Conservation (phyloP, 2,888 invertebrate genomes). For the Hyposoter didymator region DNA sequence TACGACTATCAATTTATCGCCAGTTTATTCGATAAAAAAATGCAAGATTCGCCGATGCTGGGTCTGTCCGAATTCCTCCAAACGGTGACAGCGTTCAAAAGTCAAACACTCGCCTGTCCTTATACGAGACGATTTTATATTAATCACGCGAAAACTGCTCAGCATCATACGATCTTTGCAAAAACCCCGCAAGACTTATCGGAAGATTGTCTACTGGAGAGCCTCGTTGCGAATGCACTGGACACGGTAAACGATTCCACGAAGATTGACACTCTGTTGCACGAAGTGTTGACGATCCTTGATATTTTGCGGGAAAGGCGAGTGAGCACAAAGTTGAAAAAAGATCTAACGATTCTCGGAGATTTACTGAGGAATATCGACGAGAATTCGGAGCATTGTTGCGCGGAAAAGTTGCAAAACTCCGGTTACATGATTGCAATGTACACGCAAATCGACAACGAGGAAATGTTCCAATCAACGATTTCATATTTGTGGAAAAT, state of each 20-base stretch:
- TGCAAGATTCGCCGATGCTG: neutral
- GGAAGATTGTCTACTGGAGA: neutral
- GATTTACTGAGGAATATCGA: slow-evolving; percentile 12
- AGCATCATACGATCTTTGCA: neutral
- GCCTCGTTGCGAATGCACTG: neutral
- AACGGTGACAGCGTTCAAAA: slow-evolving; percentile 11
- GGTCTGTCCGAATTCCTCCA: slow-evolving; percentile 24
- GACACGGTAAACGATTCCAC: neutral
- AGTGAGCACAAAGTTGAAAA: neutral
- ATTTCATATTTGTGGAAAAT: slow-evolving; percentile 18
- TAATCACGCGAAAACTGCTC: neutral
- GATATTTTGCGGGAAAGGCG: neutral
- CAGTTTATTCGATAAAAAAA: neutral
- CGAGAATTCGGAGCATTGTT: slow-evolving; percentile 2
- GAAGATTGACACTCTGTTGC: neutral
- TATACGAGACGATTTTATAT: neutral
- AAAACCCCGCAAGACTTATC: neutral
- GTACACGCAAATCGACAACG: neutral
- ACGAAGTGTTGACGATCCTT: neutral
- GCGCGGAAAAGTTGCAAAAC: slow-evolving; percentile 2
- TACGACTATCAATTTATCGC: slow-evolving; percentile 4
- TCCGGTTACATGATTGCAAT: slow-evolving; percentile 21
- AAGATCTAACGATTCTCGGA: neutral
- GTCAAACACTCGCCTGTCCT: neutral
- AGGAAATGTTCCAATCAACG: neutral